Percentiles rank a stretch among this genome's conserved stretches.
Conservation (phyloP, 2,797 vertebrate species). For the Emydoidea blandingii region DNA sequence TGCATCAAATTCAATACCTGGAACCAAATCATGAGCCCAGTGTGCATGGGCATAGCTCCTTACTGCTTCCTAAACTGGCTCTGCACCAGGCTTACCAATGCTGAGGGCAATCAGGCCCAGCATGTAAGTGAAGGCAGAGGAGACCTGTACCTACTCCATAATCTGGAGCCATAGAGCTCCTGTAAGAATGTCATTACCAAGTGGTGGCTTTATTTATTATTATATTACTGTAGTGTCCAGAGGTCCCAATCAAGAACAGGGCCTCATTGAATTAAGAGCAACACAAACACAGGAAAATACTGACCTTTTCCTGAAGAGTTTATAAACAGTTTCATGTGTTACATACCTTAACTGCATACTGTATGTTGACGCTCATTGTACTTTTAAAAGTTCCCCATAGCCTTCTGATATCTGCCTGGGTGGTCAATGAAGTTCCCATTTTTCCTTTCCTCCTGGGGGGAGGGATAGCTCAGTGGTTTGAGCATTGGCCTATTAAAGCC, state of each 20-base stretch:
- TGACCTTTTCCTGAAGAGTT: background rate
- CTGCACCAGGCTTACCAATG: background rate
- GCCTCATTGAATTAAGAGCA: background rate
- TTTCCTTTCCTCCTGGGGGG: background rate
- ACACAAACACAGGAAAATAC: background rate
- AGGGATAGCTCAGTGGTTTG: no score
- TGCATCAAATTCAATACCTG: background rate
- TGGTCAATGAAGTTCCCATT: background rate
- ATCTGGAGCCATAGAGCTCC: background rate
- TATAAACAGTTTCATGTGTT: conserved; percentile 9
- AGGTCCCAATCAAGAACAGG: no score
- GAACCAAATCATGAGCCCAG: background rate
- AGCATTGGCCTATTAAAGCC: no score
- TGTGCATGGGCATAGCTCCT: background rate
- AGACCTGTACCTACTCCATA: background rate
- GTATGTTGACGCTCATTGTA: background rate
- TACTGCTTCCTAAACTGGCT: background rate
- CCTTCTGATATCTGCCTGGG: no score
- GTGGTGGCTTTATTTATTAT: background rate
- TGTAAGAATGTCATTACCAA: background rate
- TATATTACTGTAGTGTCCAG: no score
- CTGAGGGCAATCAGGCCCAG: background rate
- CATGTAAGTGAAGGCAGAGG: background rate
- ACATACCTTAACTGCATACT: background rate
- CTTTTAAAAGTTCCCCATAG: no score